Base-by-base conservation (phyloP, 2,797 vertebrate genomes). In the Hafferia zeledoni region DNA sequence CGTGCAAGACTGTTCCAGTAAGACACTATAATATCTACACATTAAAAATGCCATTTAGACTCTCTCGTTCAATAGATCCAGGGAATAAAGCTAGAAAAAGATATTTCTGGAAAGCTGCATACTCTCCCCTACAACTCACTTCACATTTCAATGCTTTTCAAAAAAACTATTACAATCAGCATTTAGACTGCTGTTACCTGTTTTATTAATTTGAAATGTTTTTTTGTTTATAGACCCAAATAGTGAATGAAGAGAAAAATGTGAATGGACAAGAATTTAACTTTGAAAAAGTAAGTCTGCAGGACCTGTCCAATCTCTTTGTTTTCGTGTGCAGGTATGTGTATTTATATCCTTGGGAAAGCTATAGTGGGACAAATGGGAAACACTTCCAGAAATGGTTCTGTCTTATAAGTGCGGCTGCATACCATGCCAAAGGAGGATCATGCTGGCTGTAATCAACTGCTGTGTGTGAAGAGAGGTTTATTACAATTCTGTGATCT, bases 211-310 rank as follows among this genome's bases (percentile, higher is more conserved):
- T 72, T 11, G 22, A 92, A 85, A 80, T 53, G 15, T 92, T 93
- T 79, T 94, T 84, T 92, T 83, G 15, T 79, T 94, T 89, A 15
- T 64, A 98, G 98, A 80, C 47, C 43, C 92, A 95, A 91, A 31
- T 14, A 78, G 75, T 5, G 56, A 30, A 88, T 4, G 93, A 95
- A 59, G 96, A 97, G 91, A 97, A 96, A 93, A 96, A 96, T 68
- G 89, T 30, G 1, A 84, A 78, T 6, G 23, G 89, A 15, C 93
- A 98, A 82, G 97, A 97, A 56, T 98, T 99, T 94, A 98, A 94
- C 92, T 98, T 99, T 10, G 99, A 99, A 97, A 99, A 99, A 98
- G 99, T 99, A 96, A 97, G 97, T 95, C n/a, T 56, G 10, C 17
- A 4, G 16, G 24, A 43, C 33, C 33, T 71, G 16, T 53, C 6